Conservation (phyloP, 1,140 invertebrate genomes). For the Oncopodura yosiiana region DNA sequence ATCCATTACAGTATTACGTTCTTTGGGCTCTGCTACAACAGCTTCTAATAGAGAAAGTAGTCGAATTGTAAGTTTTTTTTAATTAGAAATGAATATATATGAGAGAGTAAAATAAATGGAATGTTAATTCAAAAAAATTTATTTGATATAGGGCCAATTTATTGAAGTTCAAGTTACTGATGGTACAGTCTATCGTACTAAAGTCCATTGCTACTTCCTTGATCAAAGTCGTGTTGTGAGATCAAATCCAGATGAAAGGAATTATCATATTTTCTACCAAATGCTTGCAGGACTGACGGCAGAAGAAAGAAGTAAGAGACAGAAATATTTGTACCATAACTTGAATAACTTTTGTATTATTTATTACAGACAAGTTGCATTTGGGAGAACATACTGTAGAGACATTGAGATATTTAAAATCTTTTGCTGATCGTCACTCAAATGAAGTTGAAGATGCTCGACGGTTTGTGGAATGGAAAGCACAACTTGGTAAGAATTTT, state of each 20-base stretch:
- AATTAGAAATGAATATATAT: neutral
- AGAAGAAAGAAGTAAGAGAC: slow-evolving; percentile 63
- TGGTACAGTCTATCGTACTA: slow-evolving; percentile 83
- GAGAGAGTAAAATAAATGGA: neutral
- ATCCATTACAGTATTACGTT: slow-evolving; percentile 83
- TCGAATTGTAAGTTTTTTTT: slow-evolving; percentile 62
- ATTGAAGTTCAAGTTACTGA: slow-evolving; percentile 95
- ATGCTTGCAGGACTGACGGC: slow-evolving; percentile 78
- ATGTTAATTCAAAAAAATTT: neutral
- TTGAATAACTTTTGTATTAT: neutral
- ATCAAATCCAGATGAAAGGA: slow-evolving; percentile 75
- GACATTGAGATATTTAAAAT: slow-evolving; percentile 68
- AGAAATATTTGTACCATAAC: neutral
- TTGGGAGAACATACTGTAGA: slow-evolving; percentile 66
- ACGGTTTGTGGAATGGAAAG: slow-evolving; percentile 78
- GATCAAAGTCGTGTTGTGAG: slow-evolving; percentile 84
- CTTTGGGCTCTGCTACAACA: slow-evolving; percentile 81
- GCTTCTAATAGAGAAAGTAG: slow-evolving; percentile 83
- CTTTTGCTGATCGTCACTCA: slow-evolving; percentile 48
- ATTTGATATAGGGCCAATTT: slow-evolving; percentile 68
- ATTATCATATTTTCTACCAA: slow-evolving; percentile 97
- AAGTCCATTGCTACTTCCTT: slow-evolving; percentile 90
- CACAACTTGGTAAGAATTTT: slow-evolving; percentile 58
- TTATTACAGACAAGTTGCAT: slow-evolving; percentile 56
- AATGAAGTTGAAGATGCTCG: slow-evolving; percentile 62